Evolutionary conservation across 2,113 vertebrate species (phyloP), one percentile per base, ranked within the genome.

Genomic region (Leucosticte australis): DNA sequence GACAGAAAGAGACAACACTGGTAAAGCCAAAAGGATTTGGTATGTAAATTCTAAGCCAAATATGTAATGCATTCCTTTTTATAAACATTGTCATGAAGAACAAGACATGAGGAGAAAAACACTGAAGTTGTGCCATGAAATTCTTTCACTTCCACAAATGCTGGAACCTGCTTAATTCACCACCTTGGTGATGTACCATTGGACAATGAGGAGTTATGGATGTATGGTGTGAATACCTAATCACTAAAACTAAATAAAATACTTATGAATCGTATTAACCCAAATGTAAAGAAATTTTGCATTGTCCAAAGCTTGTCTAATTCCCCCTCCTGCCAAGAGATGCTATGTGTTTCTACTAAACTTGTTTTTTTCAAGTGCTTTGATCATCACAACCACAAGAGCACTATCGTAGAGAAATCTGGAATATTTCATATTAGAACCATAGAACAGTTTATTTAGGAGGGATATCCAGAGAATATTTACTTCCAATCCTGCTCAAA

Each of bases 161-260:
- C 10, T 87, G 39, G 9, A 70, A 23, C 6, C 28, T 41, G 11
- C 3, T 84, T 57, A 59, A 87, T 62, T 47, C 4, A 46, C 7
- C 15, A 31, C 9, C 19, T 83, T 50, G 18, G 19, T 56, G 44
- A 49, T 11, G 13, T 42, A 39, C 3, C 0, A 0, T 13, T 83
- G 19, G 31, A 20, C 11, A 83, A 13, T 49, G 20, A 49, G 35
- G 18, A 42, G 15, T 9, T 71, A 44, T 22, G 11, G 11, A 47
- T 16, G 24, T 28, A 6, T 1, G 16, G 46, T 21, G 10, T 0
- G 1, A 80, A 31, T 55, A 37, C 21, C 17, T 41, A 75, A 82
- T 30, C 15, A 42, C 15, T 22, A 79, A 60, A 94, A 59, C 0
- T 6, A 50, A 70, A 41, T 46, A 59, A 77, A 76, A 35, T 64